A percentile compares a stretch with the other conserved stretches of the same genome.
Conservation (phyloP, 2,888 invertebrate genomes). For the Anaspis maculata region DNA sequence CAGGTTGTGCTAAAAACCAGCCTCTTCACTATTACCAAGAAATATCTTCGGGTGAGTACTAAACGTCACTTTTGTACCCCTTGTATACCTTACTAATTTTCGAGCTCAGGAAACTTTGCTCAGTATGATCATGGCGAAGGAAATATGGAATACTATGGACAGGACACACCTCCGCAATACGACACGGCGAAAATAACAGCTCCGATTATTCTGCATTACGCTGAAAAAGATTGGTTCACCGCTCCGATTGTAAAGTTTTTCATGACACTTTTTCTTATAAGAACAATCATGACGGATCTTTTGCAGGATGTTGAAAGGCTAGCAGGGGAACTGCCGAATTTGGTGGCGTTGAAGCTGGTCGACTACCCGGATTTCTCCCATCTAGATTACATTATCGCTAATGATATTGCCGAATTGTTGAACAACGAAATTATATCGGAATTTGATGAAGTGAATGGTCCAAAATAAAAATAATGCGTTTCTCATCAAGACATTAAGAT, state of each 20-base stretch:
- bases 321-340: constrained; percentile 43
- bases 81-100: too few species aligned
- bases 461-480: too few species aligned
- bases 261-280: too few species aligned
- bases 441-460: too few species aligned
- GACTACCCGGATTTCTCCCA: constrained; percentile 39
- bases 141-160: constrained; percentile 13
- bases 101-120: too few species aligned
- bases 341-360: constrained; percentile 26
- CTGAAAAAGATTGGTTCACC: constrained; percentile 8
- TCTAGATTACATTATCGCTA: constrained; percentile 46
- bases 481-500: too few species aligned
- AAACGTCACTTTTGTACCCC: too few species aligned
- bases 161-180: constrained; percentile 13
- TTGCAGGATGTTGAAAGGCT: constrained; percentile 42
- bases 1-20: too few species aligned
- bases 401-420: constrained; percentile 36
- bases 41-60: too few species aligned
- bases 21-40: too few species aligned
- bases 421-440: constrained; percentile 39
- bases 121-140: constrained; percentile 15
- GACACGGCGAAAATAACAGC: constrained; percentile 13
- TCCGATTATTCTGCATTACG: constrained; percentile 9
- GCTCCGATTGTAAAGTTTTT: too few species aligned
- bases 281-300: too few species aligned